Percentiles rank a stretch among this genome's conserved stretches.
These are phyloP conservation scores for Monochamus alternatus DNA, from an alignment of 2,888 invertebrate species.

Conservation along the genomic window DNA sequence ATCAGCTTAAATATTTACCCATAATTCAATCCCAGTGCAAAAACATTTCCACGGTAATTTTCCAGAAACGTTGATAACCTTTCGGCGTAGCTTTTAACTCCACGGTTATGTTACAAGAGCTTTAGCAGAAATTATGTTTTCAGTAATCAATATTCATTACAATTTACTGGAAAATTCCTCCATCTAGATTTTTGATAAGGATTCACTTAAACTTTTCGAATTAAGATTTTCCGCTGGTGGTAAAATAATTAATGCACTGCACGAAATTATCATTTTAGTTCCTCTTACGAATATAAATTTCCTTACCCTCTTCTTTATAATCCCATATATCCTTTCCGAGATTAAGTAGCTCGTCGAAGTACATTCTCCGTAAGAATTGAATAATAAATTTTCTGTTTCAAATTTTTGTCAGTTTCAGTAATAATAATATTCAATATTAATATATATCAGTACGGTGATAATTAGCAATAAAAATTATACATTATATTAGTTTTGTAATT, in stretches of 20 bases:
- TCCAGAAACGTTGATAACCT: background rate
- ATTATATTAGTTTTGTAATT: too few species aligned
- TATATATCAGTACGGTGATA: too few species aligned
- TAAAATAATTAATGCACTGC: slow-evolving; percentile 43
- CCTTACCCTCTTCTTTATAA: background rate
- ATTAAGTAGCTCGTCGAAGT: too few species aligned
- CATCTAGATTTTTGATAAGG: slow-evolving; percentile 62
- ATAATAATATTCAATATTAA: too few species aligned
- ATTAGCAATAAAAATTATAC: too few species aligned
- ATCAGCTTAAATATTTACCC: too few species aligned
- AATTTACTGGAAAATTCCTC: slow-evolving; percentile 57
- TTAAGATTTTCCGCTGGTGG: slow-evolving; percentile 62
- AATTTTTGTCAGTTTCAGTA: too few species aligned
- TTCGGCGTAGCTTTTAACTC: background rate
- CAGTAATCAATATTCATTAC: slow-evolving; percentile 50
- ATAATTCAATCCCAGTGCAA: background rate
- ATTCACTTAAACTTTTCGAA: slow-evolving; percentile 66
- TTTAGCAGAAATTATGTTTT: background rate
- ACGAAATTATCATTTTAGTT: slow-evolving; percentile 7
- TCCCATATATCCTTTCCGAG: too few species aligned
- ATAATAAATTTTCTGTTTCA: too few species aligned
- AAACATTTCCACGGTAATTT: background rate
- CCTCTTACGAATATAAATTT: background rate
- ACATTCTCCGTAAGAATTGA: too few species aligned
- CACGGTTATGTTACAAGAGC: background rate